These are phyloP conservation scores for Drosophila jambulina DNA, from an alignment of 1,140 invertebrate species.

Conservation along the genomic window DNA sequence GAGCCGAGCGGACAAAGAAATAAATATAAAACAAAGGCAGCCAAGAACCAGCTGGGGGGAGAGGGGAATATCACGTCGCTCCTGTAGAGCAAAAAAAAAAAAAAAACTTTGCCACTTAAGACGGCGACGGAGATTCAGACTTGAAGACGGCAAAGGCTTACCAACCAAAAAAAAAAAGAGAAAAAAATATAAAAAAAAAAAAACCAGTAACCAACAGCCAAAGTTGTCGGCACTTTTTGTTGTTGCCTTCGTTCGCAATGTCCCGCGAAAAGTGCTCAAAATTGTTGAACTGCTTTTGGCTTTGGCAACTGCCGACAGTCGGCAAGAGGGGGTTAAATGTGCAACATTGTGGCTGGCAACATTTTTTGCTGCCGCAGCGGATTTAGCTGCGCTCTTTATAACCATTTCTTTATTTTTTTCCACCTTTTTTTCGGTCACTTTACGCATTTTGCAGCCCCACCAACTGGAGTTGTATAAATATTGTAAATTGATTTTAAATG, in stretches of 20 bases:
- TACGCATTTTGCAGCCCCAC: constrained; percentile 43
- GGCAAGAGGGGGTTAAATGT: constrained; percentile 34
- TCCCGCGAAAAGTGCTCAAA: constrained; percentile 67
- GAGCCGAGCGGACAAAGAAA: constrained; percentile 10
- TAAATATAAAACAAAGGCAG: constrained; percentile 48
- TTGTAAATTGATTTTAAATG: constrained; percentile 72
- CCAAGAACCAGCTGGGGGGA: constrained; percentile 1
- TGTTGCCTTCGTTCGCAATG: constrained; percentile 37
- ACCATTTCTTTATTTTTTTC: background rate
- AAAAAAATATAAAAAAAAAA: constrained; percentile 5
- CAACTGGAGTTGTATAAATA: constrained; percentile 54
- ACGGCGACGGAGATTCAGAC: constrained; percentile 41
- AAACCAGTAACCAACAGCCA: constrained; percentile 33
- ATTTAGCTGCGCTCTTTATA: constrained; percentile 18
- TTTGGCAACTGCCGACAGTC: constrained; percentile 62
- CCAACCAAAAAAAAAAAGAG: constrained; percentile 10
- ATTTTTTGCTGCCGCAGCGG: constrained; percentile 35
- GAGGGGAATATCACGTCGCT: constrained; percentile 26
- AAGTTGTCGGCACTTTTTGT: constrained; percentile 59
- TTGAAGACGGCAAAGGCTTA: constrained; percentile 56
- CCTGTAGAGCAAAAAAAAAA: constrained; percentile 48
- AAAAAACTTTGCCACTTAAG: constrained; percentile 69
- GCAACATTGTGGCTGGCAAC: constrained; percentile 62
- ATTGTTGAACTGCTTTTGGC: constrained; percentile 69
- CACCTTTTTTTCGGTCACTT: constrained; percentile 22